Conservation (phyloP, 2,797 vertebrate genomes). For the Xerus rutilus region DNA sequence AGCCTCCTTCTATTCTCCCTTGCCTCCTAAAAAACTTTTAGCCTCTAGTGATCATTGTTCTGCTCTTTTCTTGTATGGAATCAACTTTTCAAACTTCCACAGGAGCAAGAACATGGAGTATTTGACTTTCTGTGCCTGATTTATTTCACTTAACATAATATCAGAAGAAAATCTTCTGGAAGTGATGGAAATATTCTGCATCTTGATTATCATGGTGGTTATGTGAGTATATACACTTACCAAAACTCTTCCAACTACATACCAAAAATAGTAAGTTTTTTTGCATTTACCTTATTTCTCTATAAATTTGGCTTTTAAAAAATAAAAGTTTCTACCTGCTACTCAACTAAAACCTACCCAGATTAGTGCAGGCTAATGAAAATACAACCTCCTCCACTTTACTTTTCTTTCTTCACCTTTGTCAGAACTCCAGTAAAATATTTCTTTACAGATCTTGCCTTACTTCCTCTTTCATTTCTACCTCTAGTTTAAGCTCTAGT, state of each 20-base stretch:
- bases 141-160: neutral
- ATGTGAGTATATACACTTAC: neutral
- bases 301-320: slow-evolving; percentile 3
- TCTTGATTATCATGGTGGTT: neutral
- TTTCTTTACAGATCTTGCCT: neutral
- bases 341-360: slow-evolving; percentile 25
- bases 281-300: neutral
- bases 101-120: no score
- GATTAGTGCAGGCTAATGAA: neutral
- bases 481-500: neutral
- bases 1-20: neutral
- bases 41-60: neutral
- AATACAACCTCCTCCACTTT: neutral
- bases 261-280: neutral
- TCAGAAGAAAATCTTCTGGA: neutral
- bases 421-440: neutral
- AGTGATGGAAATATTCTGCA: neutral
- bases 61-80: no score
- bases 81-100: no score
- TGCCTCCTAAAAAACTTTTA: no score
- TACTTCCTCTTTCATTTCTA: neutral
- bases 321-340: slow-evolving; percentile 1
- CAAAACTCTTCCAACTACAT: neutral
- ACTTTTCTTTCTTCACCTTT: slow-evolving; percentile 20
- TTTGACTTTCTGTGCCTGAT: neutral